Evolutionary conservation across 2,797 vertebrate species (phyloP).

Genomic region (Myripristis murdjan): DNA sequence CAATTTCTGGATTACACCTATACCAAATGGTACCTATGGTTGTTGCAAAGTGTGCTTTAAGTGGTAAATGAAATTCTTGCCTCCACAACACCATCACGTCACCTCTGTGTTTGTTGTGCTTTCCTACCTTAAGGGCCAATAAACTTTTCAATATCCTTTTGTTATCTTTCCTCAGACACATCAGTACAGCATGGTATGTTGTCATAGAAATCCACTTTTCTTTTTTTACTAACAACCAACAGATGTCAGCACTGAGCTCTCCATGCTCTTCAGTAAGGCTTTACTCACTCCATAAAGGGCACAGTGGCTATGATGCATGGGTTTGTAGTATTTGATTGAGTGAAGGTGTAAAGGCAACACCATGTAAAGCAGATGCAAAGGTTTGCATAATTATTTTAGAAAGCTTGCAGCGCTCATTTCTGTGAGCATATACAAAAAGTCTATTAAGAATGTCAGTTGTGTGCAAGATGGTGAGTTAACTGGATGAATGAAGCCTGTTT

Average conservation of each 20-base stretch:
- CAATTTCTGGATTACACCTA: constrained; percentile 34
- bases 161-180: neutral
- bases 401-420: no score
- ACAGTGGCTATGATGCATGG: neutral
- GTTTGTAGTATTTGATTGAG: neutral
- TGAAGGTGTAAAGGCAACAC: neutral
- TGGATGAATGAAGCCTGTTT: neutral
- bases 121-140: constrained; percentile 6
- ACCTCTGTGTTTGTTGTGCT: constrained; percentile 30
- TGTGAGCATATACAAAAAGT: neutral
- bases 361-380: neutral
- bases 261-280: neutral
- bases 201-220: neutral
- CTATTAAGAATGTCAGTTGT: neutral
- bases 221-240: constrained; percentile 39
- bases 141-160: neutral
- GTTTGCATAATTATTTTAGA: no score
- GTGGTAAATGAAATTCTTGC: constrained; percentile 28
- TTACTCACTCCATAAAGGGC: neutral
- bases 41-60: constrained; percentile 34
- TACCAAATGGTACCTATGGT: constrained; percentile 38
- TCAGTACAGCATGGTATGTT: neutral
- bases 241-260: constrained; percentile 68
- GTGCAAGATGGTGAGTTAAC: neutral
- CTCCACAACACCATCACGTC: constrained; percentile 25